phyloP scores from a whole-genome alignment of 2,113 vertebrate species.

The Mesoclemmys tuberculata region DNA sequence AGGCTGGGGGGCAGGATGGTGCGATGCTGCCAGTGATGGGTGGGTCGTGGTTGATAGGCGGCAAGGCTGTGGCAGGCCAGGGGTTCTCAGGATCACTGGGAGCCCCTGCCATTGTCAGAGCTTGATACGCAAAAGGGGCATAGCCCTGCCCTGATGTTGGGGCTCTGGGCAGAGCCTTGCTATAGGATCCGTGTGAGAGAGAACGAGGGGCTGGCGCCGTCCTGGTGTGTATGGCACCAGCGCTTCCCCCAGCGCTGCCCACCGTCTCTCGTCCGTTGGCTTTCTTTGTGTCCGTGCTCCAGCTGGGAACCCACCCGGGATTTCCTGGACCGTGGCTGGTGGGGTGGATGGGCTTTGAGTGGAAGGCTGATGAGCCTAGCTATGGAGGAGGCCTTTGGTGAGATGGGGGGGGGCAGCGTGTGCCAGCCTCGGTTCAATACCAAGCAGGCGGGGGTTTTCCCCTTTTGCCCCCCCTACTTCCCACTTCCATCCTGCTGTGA shows the following conservation, averaged over 20 bases:
- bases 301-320: not conserved
- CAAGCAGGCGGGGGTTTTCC: not conserved
- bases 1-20: not conserved
- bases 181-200: not conserved
- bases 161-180: not conserved
- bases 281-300: not conserved
- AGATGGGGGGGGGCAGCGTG: not conserved
- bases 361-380: not conserved
- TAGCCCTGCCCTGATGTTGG: not conserved
- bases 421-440: not conserved
- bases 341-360: not conserved
- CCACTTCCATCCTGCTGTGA: not conserved
- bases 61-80: fast-evolving
- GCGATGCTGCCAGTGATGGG: not conserved
- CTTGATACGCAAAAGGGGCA: not conserved
- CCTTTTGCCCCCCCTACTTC: not conserved
- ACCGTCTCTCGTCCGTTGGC: not conserved
- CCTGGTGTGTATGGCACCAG: not conserved
- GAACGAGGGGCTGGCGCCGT: too few species aligned
- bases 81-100: too few species aligned
- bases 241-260: not conserved
- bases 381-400: not conserved
- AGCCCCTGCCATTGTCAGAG: not conserved
- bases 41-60: not conserved
- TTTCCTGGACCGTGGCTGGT: not conserved